Evolutionary conservation across 64 coral and sea anemone species (phyloP).

Genomic region (Acropora tenuis): DNA sequence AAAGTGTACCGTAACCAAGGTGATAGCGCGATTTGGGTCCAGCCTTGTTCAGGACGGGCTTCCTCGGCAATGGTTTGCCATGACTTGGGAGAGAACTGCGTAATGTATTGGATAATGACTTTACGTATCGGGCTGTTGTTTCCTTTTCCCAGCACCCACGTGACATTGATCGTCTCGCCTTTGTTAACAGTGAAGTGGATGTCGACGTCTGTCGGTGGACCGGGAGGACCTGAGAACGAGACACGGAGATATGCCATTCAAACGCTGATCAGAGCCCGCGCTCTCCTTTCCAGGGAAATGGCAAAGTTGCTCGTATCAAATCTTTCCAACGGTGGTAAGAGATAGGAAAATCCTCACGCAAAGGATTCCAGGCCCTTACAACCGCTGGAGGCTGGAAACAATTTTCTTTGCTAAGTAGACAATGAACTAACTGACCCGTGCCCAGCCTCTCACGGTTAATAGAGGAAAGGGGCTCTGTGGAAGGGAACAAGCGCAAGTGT

Average conservation of each 20-base stretch:
- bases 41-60: not conserved
- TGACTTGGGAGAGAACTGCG: not conserved
- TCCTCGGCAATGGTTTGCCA: slow-evolving; percentile 19
- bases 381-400: no score
- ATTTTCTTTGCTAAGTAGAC: no score
- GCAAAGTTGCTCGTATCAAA: no score
- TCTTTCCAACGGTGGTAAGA: no score
- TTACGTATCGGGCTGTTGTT: slow-evolving; percentile 55
- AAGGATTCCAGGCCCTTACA: no score
- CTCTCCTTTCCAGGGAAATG: no score
- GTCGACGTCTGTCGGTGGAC: slow-evolving; percentile 7
- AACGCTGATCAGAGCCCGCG: not conserved
- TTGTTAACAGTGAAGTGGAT: not conserved
- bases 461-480: no score
- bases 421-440: no score
- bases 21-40: slow-evolving; percentile 24
- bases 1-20: slow-evolving; percentile 53
- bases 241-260: not conserved
- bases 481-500: no score
- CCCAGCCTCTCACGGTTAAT: no score
- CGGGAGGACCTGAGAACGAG: slow-evolving; percentile 50
- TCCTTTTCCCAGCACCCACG: slow-evolving; percentile 41
- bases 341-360: no score
- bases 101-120: slow-evolving; percentile 23
- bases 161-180: slow-evolving; percentile 44